Evolutionary conservation across 2,113 vertebrate genomes (phyloP).

Genomic region (Trachemys scripta): DNA sequence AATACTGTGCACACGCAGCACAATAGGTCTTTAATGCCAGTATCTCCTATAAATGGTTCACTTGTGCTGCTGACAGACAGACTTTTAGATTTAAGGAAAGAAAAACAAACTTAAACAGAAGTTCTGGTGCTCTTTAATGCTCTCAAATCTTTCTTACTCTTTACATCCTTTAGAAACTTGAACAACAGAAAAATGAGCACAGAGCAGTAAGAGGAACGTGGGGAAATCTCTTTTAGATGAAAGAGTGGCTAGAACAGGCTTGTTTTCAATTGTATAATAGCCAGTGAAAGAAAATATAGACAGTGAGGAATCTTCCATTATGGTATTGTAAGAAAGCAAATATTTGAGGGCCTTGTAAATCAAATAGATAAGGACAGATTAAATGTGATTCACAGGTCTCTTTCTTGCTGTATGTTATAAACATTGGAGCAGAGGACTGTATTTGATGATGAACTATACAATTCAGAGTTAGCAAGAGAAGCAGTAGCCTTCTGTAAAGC

Average conservation of each 20-base stretch:
- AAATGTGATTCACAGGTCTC: slow-evolving; percentile 61
- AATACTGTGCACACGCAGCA: not conserved
- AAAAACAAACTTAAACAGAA: not conserved
- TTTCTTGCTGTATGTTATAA: slow-evolving; percentile 62
- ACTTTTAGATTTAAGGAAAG: not conserved
- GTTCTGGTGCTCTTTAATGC: not conserved
- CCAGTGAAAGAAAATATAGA: not conserved
- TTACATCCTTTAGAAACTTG: not conserved
- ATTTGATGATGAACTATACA: slow-evolving; percentile 60
- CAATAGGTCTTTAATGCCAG: not conserved
- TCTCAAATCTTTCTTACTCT: not conserved
- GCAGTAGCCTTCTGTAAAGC: slow-evolving; percentile 51
- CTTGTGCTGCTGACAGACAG: not conserved
- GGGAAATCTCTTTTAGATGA: not conserved
- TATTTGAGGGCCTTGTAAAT: slow-evolving; percentile 71
- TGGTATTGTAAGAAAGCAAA: slow-evolving; percentile 64
- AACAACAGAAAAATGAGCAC: not conserved
- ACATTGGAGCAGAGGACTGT: slow-evolving; percentile 44
- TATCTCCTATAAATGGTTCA: not conserved
- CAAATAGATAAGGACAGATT: slow-evolving; percentile 57
- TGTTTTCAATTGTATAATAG: slow-evolving; percentile 12
- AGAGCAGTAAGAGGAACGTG: not conserved
- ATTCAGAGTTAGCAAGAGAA: slow-evolving; percentile 40
- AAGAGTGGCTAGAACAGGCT: not conserved
- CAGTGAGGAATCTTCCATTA: slow-evolving; percentile 64